A percentile compares a stretch with the other conserved stretches of the same genome.
Evolutionary conservation across 30 jellyfish, hydroid and myxozoan species (phyloP).

Genomic region (Aurelia coerulea): DNA sequence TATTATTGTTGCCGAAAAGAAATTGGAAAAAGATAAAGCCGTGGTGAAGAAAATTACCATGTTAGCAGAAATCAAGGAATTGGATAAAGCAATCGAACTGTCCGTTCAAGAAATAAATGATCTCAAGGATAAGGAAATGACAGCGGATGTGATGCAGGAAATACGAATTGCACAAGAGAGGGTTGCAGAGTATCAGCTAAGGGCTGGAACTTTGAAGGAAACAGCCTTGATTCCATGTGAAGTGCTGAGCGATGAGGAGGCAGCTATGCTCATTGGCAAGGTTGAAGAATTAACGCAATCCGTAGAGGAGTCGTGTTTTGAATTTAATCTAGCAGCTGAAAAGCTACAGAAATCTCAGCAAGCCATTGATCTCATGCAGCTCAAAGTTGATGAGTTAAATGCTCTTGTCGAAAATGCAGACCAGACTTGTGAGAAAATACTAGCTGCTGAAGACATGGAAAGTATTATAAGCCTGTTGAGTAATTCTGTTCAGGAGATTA

Average conservation of each 20-base stretch:
- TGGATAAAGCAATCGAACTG: neutral
- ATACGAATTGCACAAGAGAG: neutral
- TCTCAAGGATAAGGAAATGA: conserved; percentile 13
- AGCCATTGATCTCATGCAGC: neutral
- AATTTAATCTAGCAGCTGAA: neutral
- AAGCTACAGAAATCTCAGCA: conserved; percentile 3
- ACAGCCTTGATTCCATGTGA: neutral
- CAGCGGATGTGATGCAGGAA: conserved; percentile 17
- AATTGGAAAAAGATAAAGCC: conserved; percentile 4
- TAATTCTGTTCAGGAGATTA: conserved; percentile 44
- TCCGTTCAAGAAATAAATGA: conserved; percentile 1
- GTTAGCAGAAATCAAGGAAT: conserved; percentile 4
- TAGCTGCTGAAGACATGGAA: conserved; percentile 18
- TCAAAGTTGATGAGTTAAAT: conserved; percentile 5
- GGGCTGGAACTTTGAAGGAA: neutral
- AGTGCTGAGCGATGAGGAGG: neutral
- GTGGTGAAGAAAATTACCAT: neutral
- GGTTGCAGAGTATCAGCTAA: conserved; percentile 8
- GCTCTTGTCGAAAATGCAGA: conserved; percentile 21
- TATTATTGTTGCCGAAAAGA: conserved; percentile 24
- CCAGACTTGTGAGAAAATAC: conserved; percentile 34
- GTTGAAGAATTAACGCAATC: conserved; percentile 14
- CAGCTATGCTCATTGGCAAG: neutral
- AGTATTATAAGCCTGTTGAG: conserved; percentile 16
- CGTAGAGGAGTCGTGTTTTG: neutral